A percentile compares a stretch with the other conserved stretches of the same genome.
These are phyloP conservation scores for Silurus asotus DNA, from an alignment of 2,113 vertebrate genomes.

Conservation along the genomic window DNA sequence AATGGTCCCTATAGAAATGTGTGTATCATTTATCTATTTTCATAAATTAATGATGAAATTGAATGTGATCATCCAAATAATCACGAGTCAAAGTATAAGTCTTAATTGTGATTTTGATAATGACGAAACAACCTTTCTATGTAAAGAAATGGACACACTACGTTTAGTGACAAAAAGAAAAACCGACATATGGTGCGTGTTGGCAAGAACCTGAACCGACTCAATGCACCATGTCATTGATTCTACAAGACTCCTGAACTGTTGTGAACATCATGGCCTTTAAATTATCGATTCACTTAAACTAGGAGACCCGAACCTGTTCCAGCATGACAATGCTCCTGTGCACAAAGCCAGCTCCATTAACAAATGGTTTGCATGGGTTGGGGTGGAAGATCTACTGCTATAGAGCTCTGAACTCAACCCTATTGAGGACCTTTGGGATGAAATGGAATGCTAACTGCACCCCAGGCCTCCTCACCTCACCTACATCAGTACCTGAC, in stretches of 20 bases:
- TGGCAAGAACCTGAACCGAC: not conserved
- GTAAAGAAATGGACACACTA: not conserved
- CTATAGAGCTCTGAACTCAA: too few relatives aligned
- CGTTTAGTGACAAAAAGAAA: not conserved
- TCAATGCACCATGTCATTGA: not conserved
- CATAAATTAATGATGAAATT: not conserved
- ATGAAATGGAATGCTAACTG: too few relatives aligned
- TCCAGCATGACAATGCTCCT: too few relatives aligned
- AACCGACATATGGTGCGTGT: not conserved
- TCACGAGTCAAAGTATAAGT: not conserved
- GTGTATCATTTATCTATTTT: not conserved
- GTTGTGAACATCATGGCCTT: not conserved
- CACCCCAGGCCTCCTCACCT: too few relatives aligned
- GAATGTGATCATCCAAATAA: not conserved
- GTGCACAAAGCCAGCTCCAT: too few relatives aligned
- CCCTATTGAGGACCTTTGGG: too few relatives aligned
- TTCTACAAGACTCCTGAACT: not conserved
- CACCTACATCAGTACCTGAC: too few relatives aligned
- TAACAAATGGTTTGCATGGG: too few relatives aligned
- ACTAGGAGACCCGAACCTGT: too few relatives aligned
- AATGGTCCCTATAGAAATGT: not conserved
- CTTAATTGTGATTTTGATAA: not conserved
- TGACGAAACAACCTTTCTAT: not conserved
- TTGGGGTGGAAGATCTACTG: too few relatives aligned
- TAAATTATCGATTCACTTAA: too few relatives aligned